A percentile compares a stretch with the other conserved stretches of the same genome.
Evolutionary conservation across 2,888 invertebrate genomes (phyloP).

Genomic region (Mimas tiliae): DNA sequence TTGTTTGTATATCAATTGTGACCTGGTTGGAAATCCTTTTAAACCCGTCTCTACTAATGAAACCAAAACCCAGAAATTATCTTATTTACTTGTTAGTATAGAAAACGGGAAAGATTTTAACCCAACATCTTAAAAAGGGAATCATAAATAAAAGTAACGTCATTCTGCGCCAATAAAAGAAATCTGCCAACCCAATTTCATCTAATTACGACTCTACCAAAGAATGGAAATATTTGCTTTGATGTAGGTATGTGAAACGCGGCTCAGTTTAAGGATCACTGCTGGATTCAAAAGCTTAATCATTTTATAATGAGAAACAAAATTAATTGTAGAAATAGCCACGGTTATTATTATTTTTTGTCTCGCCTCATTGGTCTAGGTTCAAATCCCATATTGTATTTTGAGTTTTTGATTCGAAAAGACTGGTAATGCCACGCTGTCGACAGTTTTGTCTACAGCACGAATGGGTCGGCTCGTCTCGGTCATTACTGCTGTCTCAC

Average conservation of each 20-base stretch:
- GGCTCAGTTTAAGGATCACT: neutral
- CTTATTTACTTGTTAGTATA: neutral
- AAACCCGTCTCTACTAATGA: neutral
- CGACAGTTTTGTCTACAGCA: no score
- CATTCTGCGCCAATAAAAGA: constrained; percentile 32
- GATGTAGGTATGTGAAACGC: constrained; percentile 36
- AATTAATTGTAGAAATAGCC: neutral
- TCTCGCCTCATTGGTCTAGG: no score
- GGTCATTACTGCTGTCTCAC: no score
- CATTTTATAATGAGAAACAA: neutral
- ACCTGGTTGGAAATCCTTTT: neutral
- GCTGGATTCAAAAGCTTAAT: constrained; percentile 21
- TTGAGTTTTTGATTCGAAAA: no score
- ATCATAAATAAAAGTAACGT: constrained; percentile 35
- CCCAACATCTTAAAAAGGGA: constrained; percentile 5
- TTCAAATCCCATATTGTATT: no score
- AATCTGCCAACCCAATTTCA: constrained; percentile 34
- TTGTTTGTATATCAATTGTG: neutral
- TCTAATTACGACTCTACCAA: constrained; percentile 32
- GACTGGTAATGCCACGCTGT: no score
- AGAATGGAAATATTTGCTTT: constrained; percentile 40
- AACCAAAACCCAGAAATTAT: neutral
- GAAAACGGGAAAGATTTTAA: neutral
- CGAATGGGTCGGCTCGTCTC: no score
- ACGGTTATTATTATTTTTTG: no score